Base-by-base conservation (phyloP, 2,797 vertebrate genomes). In the Onychomys leucogaster region DNA sequence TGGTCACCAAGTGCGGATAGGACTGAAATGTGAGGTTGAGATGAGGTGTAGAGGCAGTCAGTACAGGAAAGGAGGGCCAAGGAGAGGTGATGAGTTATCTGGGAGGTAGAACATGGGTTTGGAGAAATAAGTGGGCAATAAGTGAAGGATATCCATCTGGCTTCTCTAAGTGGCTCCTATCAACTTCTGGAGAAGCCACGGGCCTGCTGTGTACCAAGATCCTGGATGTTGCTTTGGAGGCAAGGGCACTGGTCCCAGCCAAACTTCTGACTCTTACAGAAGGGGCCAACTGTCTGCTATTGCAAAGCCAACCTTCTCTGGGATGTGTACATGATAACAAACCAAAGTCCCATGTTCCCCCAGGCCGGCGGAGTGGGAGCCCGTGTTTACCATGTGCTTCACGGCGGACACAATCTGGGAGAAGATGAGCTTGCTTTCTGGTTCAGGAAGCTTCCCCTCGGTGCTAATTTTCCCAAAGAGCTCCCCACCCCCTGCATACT, bases 361-460 rank as follows among this genome's bases (percentile, higher is more conserved):
- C 12, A 0, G 1, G 34, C 37, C 25, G 29, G 12, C 3, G 0
- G 78, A 57, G 9, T 13, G 12, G 46, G 16, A 69, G 21, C 41
- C 59, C 52, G 73, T 21, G 94, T 99, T 99, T 94, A 99, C 99
- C 99, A 99, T 99, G 98, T 99, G 99, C 96, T 99, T 99, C 96
- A 99, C 99, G 6, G 99, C 99, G 81, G 99, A 99, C 93, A 99
- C 98, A 86, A 99, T 99, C 98, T 99, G 99, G 89, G 99, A 99
- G 95, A 99, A 99, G 98, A 99, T 98, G 43, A 99, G 98, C 98
- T 99, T 99, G 98, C 99, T 98, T 67, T 99, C 99, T 0, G 98
- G 96, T 98, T 99, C 99, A 3, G 99, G 98, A 94, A 99, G 98
- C 97, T 99, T 99, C 76, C 99, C 99, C 94, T 99, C 99, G 0